Evolutionary conservation across 2,113 vertebrate genomes (phyloP).

Genomic region (Lamprotornis superbus): DNA sequence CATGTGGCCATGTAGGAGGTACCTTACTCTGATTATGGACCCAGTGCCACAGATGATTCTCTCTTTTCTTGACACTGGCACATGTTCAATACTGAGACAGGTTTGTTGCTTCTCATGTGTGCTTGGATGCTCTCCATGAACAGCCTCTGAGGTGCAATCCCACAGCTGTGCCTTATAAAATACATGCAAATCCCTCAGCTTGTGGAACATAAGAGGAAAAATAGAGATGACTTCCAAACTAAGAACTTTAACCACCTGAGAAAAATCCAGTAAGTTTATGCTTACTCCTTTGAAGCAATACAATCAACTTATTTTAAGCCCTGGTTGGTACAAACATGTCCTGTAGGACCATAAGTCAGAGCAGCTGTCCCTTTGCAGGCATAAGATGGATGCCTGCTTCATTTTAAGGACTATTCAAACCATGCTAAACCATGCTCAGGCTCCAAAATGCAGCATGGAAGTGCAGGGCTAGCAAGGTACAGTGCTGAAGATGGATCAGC

Average conservation of each 20-base stretch:
- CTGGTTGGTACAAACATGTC: not conserved
- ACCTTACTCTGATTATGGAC: accelerated
- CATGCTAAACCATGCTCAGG: accelerated
- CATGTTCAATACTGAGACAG: not conserved
- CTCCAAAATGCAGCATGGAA: not conserved
- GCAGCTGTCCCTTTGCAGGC: not conserved
- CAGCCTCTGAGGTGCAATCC: not conserved
- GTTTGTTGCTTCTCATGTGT: not conserved
- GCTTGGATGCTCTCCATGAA: not conserved
- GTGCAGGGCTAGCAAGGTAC: not conserved
- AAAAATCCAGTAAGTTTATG: not conserved
- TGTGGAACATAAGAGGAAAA: not conserved
- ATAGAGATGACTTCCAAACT: not conserved
- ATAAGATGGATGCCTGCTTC: not conserved
- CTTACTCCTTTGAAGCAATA: not conserved
- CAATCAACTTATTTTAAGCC: not conserved
- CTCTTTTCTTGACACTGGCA: not conserved
- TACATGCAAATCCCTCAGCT: not conserved
- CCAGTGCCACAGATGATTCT: not conserved
- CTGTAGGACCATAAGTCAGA: not conserved
- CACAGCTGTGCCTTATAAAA: not conserved
- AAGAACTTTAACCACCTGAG: not conserved
- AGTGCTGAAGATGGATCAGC: not conserved
- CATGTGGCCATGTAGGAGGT: not conserved
- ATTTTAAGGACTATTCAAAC: not conserved